Conservation (phyloP, 2,797 vertebrate genomes). For the Champsocephalus gunnari region DNA sequence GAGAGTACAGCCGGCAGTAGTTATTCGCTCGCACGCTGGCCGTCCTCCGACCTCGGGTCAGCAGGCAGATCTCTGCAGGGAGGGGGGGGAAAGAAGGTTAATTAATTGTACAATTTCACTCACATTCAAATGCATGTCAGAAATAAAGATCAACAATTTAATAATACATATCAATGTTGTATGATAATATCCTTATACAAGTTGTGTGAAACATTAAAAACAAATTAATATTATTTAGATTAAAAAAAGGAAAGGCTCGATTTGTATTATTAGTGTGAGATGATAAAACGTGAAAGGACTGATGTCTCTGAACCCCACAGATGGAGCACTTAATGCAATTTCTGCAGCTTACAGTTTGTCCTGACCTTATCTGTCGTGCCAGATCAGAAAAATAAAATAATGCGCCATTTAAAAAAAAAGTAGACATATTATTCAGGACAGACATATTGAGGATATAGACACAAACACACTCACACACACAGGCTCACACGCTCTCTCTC, state of each 20-base stretch:
- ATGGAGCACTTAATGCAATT: constrained; percentile 84
- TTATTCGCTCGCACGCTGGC: constrained; percentile 96
- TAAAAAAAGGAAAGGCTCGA: constrained; percentile 51
- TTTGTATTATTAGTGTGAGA: constrained; percentile 57
- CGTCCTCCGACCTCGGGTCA: constrained; percentile 94
- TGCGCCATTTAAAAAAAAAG: constrained; percentile 65
- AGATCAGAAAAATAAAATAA: constrained; percentile 81
- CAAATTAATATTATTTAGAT: constrained; percentile 34
- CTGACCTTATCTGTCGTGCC: constrained; percentile 76
- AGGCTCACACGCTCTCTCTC: constrained; percentile 16
- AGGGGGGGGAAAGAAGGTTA: background rate
- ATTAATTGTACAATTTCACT: constrained; percentile 18
- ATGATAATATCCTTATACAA: constrained; percentile 16
- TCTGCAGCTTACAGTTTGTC: constrained; percentile 82
- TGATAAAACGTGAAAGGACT: constrained; percentile 62
- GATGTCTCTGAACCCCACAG: constrained; percentile 73
- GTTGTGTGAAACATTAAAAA: constrained; percentile 1
- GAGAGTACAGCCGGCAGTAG: constrained; percentile 97
- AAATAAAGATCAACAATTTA: constrained; percentile 9
- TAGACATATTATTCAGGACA: constrained; percentile 65
- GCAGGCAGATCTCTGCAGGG: constrained; percentile 93
- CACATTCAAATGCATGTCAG: constrained; percentile 23
- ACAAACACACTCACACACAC: constrained; percentile 15
- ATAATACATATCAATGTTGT: constrained; percentile 9
- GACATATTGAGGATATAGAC: constrained; percentile 64